Conservation (phyloP, 2,113 vertebrate species). For the Psilopogon haemacephalus region DNA sequence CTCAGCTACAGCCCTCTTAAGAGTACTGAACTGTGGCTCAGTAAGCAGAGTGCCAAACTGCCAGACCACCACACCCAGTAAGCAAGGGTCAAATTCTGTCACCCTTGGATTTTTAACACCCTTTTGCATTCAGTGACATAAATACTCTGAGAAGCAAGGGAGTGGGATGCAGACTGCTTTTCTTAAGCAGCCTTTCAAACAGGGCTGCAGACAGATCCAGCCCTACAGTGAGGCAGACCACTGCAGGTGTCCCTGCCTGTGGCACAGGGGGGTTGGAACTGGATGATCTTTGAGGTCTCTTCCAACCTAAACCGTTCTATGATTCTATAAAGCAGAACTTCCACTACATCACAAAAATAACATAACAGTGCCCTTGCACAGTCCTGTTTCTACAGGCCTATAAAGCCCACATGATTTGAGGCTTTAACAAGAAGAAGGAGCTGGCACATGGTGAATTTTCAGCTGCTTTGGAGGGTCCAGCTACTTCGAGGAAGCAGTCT, state of each 20-base stretch:
- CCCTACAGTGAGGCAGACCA: not conserved
- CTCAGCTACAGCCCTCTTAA: too few species aligned
- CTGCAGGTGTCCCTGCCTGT: not conserved
- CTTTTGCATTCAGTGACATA: not conserved
- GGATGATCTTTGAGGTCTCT: too few species aligned
- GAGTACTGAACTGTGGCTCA: too few species aligned
- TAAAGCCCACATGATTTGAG: not conserved
- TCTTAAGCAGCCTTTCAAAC: not conserved
- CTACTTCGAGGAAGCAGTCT: not conserved
- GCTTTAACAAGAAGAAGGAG: not conserved
- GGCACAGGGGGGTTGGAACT: too few species aligned
- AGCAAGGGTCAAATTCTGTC: not conserved
- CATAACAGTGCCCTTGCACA: not conserved
- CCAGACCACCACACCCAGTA: too few species aligned
- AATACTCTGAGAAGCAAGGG: not conserved
- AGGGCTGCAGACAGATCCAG: not conserved
- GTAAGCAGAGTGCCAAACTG: too few species aligned
- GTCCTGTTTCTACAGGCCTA: not conserved
- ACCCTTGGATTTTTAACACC: not conserved
- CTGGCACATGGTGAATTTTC: not conserved
- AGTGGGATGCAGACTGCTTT: not conserved
- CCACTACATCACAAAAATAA: not conserved
- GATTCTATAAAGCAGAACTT: not conserved
- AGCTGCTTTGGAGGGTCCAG: not conserved
- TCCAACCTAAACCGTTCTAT: too few species aligned